Evolutionary conservation across 2,113 vertebrate species (phyloP).

Genomic region (Machaerirhynchus nigripectus): DNA sequence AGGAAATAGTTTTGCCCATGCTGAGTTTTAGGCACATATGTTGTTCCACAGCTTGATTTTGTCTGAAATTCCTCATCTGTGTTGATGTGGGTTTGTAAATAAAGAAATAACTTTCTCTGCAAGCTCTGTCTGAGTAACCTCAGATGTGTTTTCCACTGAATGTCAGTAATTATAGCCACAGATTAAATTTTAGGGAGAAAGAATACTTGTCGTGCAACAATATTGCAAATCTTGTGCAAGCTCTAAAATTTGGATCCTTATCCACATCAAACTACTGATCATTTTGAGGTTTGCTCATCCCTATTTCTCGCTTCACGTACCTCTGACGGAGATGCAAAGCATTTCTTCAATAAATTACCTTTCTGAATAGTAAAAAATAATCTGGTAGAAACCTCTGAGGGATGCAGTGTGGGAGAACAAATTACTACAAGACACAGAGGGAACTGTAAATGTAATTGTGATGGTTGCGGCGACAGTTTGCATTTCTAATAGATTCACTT

Average conservation of each 20-base stretch:
- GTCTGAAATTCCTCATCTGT: background rate
- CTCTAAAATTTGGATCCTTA: conserved; percentile 14
- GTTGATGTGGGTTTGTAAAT: background rate
- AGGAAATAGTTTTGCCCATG: background rate
- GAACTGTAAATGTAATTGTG: conserved; percentile 59
- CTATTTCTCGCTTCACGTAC: conserved; percentile 1
- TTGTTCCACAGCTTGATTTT: background rate
- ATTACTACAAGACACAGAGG: conserved; percentile 57
- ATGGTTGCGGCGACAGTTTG: conserved; percentile 51
- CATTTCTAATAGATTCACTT: conserved; percentile 35
- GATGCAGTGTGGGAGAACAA: conserved; percentile 8
- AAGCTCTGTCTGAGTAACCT: background rate
- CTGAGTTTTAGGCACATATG: background rate
- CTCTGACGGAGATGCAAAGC: conserved; percentile 40
- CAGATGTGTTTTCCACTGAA: background rate
- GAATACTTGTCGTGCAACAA: background rate
- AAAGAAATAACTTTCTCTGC: background rate
- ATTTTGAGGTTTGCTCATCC: conserved; percentile 1
- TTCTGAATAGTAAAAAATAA: conserved; percentile 59
- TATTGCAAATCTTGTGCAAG: background rate
- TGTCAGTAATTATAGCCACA: background rate
- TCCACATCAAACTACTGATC: conserved; percentile 14
- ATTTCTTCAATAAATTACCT: conserved; percentile 56
- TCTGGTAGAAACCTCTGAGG: conserved; percentile 42
- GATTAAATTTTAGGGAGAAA: background rate